phyloP scores from a whole-genome alignment of 2,113 vertebrate species.

The Speoplatyrhinus poulsoni region DNA sequence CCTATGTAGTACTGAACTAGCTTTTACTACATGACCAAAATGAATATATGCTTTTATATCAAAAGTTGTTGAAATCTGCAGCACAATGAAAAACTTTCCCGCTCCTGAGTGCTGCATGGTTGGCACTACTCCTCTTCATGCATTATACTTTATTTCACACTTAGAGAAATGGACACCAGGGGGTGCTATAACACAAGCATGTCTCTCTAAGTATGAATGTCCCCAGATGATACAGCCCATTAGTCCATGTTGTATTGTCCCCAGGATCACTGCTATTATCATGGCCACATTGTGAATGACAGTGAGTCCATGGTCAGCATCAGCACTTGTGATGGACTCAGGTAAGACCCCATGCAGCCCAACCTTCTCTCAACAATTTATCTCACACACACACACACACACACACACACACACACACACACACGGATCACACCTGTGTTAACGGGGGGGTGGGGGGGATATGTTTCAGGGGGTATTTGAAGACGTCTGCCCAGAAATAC shows the following conservation, averaged over 20 bases:
- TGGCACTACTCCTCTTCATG: too few relatives aligned
- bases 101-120: too few relatives aligned
- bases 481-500: slow-evolving; percentile 73
- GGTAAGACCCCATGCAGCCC: slow-evolving; percentile 55
- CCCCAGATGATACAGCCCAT: too few relatives aligned
- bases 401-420: not conserved
- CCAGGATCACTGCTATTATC: slow-evolving; percentile 83
- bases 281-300: slow-evolving; percentile 74
- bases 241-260: not conserved
- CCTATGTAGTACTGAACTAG: too few relatives aligned
- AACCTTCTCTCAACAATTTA: not conserved
- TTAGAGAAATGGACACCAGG: too few relatives aligned
- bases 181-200: too few relatives aligned
- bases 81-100: too few relatives aligned
- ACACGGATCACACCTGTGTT: not conserved
- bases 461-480: slow-evolving; percentile 74
- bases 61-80: too few relatives aligned
- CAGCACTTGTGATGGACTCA: slow-evolving; percentile 80
- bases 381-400: not conserved
- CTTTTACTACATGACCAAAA: too few relatives aligned
- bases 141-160: too few relatives aligned
- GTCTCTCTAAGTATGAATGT: too few relatives aligned
- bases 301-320: slow-evolving; percentile 72
- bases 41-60: too few relatives aligned
- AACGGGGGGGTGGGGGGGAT: not conserved